Percentiles rank a stretch among this genome's conserved stretches.
Evolutionary conservation across 2,113 vertebrate species (phyloP).

Genomic region (Antidorcas marsupialis): DNA sequence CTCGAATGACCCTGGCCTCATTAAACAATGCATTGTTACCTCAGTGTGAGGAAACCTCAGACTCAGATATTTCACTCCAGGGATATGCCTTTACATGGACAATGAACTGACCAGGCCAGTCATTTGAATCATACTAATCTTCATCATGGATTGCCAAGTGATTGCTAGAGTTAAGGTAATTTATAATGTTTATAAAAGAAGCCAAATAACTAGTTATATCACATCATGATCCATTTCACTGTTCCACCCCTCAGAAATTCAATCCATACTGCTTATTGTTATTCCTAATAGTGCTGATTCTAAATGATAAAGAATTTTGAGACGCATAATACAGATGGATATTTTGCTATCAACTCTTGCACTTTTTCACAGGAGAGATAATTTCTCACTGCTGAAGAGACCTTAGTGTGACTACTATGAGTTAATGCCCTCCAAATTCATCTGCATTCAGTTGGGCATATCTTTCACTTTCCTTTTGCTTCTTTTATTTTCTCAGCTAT

Average conservation of each 20-base stretch:
- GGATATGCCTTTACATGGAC: neutral
- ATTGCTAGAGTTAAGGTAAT: neutral
- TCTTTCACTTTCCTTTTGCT: neutral
- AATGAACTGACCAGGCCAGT: neutral
- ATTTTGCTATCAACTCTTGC: neutral
- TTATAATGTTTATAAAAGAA: conserved; percentile 6
- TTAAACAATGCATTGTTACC: neutral
- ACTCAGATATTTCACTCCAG: neutral
- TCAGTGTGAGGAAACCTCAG: neutral
- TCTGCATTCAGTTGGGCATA: neutral
- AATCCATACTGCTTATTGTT: neutral
- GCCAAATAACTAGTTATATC: neutral
- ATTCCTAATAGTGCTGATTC: neutral
- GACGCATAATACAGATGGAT: neutral
- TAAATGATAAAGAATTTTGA: neutral
- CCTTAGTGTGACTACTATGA: neutral
- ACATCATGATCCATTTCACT: neutral
- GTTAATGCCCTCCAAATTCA: neutral
- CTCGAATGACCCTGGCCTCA: neutral
- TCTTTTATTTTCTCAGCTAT: neutral
- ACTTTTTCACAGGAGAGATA: neutral
- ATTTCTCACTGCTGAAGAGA: neutral
- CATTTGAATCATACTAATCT: neutral
- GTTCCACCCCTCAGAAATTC: neutral
- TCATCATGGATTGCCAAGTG: neutral